Conservation (phyloP, 2,113 vertebrate species). For the Colossoma macropomum region DNA sequence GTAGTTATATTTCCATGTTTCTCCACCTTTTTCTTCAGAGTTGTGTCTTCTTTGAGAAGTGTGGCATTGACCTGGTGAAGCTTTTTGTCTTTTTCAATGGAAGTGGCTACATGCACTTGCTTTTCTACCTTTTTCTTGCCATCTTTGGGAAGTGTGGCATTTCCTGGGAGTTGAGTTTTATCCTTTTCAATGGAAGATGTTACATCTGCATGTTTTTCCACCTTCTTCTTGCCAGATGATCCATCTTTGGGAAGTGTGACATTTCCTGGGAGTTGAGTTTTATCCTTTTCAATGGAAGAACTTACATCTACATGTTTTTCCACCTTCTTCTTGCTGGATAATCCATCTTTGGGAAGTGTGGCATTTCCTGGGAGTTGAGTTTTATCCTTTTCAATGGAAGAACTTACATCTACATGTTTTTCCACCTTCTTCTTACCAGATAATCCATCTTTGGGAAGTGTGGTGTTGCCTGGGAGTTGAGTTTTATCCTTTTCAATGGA, state of each 20-base stretch:
- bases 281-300: too few species aligned
- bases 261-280: not conserved
- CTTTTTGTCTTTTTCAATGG: not conserved
- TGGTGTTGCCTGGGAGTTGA: too few species aligned
- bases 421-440: too few species aligned
- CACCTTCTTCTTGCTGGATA: too few species aligned
- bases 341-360: too few species aligned
- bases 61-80: not conserved
- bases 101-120: not conserved
- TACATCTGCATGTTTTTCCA: not conserved
- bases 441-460: too few species aligned
- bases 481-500: too few species aligned
- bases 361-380: too few species aligned
- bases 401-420: too few species aligned
- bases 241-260: not conserved
- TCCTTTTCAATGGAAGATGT: not conserved
- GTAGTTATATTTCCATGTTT: not conserved
- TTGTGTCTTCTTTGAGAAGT: not conserved
- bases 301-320: too few species aligned
- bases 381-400: too few species aligned
- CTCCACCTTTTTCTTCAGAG: constrained; percentile 47
- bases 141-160: not conserved
- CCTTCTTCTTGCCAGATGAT: not conserved
- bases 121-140: not conserved
- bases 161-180: not conserved